Percentiles rank a stretch among this genome's conserved stretches.
Conservation (phyloP, 2,113 vertebrate genomes). For the Paedocypris sp. region DNA sequence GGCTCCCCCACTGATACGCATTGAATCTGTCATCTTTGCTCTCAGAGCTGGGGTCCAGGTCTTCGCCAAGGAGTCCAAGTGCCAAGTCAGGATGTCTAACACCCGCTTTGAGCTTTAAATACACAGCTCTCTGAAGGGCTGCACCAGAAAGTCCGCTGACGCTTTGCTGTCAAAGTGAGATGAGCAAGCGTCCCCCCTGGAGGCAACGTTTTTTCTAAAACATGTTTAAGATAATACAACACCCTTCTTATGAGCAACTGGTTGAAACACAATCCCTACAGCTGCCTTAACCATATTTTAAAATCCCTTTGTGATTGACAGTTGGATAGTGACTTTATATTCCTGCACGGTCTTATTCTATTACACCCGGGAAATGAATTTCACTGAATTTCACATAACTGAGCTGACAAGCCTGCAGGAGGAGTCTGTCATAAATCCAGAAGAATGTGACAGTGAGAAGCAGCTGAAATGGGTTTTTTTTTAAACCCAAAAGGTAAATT, state of each 20-base stretch:
- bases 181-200: constrained; percentile 33
- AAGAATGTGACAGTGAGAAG: constrained; percentile 11
- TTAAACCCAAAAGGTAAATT: constrained; percentile 3
- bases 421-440: constrained; percentile 14
- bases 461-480: constrained; percentile 15
- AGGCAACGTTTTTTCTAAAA: constrained; percentile 26
- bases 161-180: constrained; percentile 15
- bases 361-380: background rate
- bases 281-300: background rate
- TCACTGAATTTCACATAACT: background rate
- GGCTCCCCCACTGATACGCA: constrained; percentile 39
- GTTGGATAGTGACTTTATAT: background rate
- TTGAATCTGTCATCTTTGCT: constrained; percentile 37
- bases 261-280: background rate
- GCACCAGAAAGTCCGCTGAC: background rate
- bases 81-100: constrained; percentile 23
- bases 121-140: background rate
- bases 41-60: constrained; percentile 34
- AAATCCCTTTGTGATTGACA: background rate
- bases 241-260: background rate
- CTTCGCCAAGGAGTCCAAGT: constrained; percentile 27
- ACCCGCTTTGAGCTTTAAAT: constrained; percentile 30
- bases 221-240: constrained; percentile 25
- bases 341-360: background rate
- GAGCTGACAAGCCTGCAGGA: constrained; percentile 5